These are phyloP conservation scores for Poecilobothrus nobilitatus DNA, from an alignment of 2,888 invertebrate species.

Conservation along the genomic window DNA sequence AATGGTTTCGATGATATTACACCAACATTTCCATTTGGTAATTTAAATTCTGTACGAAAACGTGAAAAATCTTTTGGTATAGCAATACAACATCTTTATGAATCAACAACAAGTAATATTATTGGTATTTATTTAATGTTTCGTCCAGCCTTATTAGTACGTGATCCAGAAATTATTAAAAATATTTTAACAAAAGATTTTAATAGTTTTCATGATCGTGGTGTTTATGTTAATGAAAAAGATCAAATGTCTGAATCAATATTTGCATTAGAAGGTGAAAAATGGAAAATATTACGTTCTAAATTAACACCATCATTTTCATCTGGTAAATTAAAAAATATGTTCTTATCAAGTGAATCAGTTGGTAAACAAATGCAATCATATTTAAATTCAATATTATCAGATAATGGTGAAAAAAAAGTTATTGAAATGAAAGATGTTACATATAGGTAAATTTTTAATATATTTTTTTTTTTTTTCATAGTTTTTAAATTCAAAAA, in stretches of 20 bases:
- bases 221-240: constrained; percentile 51
- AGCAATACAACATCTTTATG: constrained; percentile 52
- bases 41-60: constrained; percentile 49
- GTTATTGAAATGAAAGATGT: constrained; percentile 45
- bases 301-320: constrained; percentile 61
- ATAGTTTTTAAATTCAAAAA: too few relatives aligned
- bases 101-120: constrained; percentile 35
- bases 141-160: constrained; percentile 52
- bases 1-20: constrained; percentile 49
- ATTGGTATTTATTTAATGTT: constrained; percentile 57
- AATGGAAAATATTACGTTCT: constrained; percentile 55
- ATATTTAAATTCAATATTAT: constrained; percentile 39
- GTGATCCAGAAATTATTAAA: constrained; percentile 55
- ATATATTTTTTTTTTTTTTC: constrained; percentile 22
- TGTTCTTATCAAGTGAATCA: constrained; percentile 53
- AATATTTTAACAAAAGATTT: constrained; percentile 55
- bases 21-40: constrained; percentile 57
- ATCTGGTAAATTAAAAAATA: constrained; percentile 56
- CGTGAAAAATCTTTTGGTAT: constrained; percentile 53
- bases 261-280: constrained; percentile 45
- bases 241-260: constrained; percentile 55
- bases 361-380: constrained; percentile 49
- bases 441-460: constrained; percentile 29
- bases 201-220: constrained; percentile 56
- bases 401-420: constrained; percentile 30